phyloP scores from a whole-genome alignment of 2,797 vertebrate species.

The Diplodus sargus region DNA sequence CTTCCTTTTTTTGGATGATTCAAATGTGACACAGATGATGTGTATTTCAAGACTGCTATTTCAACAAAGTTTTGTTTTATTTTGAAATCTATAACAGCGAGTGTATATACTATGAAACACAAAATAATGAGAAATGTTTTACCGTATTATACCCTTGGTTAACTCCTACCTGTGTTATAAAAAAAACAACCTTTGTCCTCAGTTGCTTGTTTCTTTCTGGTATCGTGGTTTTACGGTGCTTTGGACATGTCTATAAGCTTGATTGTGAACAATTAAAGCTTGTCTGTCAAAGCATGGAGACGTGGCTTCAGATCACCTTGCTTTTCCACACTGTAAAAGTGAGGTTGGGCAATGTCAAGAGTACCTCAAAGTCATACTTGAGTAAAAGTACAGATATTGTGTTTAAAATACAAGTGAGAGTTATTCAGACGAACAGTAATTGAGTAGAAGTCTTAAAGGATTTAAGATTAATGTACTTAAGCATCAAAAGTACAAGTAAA shows the following conservation, averaged over 20 bases:
- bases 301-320: conserved; percentile 72
- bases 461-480: too few relatives aligned
- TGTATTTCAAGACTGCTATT: conserved; percentile 70
- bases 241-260: conserved; percentile 79
- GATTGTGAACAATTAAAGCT: conserved; percentile 82
- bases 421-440: too few relatives aligned
- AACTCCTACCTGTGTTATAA: conserved; percentile 76
- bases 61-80: conserved; percentile 60
- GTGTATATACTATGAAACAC: conserved; percentile 77
- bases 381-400: too few relatives aligned
- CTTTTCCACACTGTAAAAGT: conserved; percentile 76
- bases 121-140: conserved; percentile 74
- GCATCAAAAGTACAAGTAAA: too few relatives aligned
- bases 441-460: too few relatives aligned
- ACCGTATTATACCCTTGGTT: conserved; percentile 74
- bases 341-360: conserved; percentile 55
- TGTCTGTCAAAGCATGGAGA: conserved; percentile 78
- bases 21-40: conserved; percentile 72
- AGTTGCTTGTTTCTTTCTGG: conserved; percentile 75
- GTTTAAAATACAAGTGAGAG: too few relatives aligned
- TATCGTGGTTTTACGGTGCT: conserved; percentile 72
- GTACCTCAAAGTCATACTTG: too few relatives aligned
- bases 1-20: conserved; percentile 52
- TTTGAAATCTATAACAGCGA: conserved; percentile 69
- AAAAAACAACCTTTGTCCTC: conserved; percentile 65